phyloP scores from a whole-genome alignment of 2,113 vertebrate genomes.

The Calypte anna region DNA sequence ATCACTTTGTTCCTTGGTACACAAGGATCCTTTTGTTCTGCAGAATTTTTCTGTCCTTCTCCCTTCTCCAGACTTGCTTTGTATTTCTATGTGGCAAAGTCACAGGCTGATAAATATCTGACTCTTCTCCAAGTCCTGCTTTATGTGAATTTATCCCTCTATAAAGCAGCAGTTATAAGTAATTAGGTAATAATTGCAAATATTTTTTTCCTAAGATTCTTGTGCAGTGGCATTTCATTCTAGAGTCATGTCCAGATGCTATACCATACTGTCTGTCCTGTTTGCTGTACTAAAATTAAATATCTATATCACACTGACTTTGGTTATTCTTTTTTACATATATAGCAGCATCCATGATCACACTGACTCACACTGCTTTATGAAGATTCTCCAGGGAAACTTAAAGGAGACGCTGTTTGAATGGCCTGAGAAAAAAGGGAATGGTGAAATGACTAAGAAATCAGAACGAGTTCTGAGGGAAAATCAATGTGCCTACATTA shows the following conservation, averaged over 20 bases:
- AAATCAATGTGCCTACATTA: conserved; percentile 95
- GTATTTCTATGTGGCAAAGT: background rate
- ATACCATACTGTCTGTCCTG: background rate
- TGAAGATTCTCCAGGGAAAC: conserved; percentile 96
- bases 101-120: background rate
- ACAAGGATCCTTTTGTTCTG: background rate
- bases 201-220: background rate
- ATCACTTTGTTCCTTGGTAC: background rate
- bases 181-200: background rate
- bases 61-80: background rate
- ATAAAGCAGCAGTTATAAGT: background rate
- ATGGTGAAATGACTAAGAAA: conserved; percentile 87
- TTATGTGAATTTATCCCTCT: background rate
- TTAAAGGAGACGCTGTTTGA: conserved; percentile 94
- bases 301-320: conserved; percentile 32
- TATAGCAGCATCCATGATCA: conserved; percentile 98
- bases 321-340: conserved; percentile 33
- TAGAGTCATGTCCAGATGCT: background rate
- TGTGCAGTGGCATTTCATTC: background rate
- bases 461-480: conserved; percentile 87
- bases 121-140: background rate
- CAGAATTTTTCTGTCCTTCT: background rate
- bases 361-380: conserved; percentile 95
- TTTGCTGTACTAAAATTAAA: background rate
- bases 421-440: conserved; percentile 86